A percentile compares a stretch with the other conserved stretches of the same genome.
Conservation (phyloP, 1,140 invertebrate species). For the Drosophila jambulina region DNA sequence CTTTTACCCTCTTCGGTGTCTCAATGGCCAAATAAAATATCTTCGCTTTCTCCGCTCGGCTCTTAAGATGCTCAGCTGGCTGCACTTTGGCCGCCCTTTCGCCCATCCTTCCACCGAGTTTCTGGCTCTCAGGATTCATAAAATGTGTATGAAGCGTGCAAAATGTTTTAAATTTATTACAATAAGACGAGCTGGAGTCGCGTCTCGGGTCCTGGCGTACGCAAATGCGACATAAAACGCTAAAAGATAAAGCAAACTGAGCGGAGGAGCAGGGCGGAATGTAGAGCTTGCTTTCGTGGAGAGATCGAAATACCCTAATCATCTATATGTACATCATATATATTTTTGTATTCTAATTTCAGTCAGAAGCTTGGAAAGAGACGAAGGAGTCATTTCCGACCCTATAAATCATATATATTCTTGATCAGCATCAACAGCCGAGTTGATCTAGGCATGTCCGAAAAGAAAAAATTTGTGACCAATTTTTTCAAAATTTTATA, state of each 20-base stretch:
- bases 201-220: slow-evolving; percentile 53
- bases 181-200: slow-evolving; percentile 76
- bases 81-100: slow-evolving; percentile 61
- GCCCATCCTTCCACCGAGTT: slow-evolving; percentile 1
- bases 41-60: slow-evolving; percentile 26
- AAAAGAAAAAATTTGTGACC: too few species aligned
- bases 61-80: slow-evolving; percentile 62
- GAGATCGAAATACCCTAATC: neutral
- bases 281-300: fast-evolving
- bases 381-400: too few species aligned
- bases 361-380: too few species aligned
- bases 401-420: too few species aligned
- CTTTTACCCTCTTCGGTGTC: slow-evolving; percentile 68
- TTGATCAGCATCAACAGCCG: too few species aligned
- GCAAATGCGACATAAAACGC: slow-evolving; percentile 83
- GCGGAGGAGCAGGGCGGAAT: slow-evolving; percentile 2
- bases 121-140: slow-evolving; percentile 75
- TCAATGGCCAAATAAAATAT: slow-evolving; percentile 84
- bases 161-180: slow-evolving; percentile 84
- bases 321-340: too few species aligned
- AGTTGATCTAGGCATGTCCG: too few species aligned
- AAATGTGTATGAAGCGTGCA: slow-evolving; percentile 81
- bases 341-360: too few species aligned
- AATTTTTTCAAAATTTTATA: too few species aligned
- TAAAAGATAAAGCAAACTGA: slow-evolving; percentile 72